A percentile compares a stretch with the other conserved stretches of the same genome.
Evolutionary conservation across 2,797 vertebrate species (phyloP).

Genomic region (Malacoraja senta): DNA sequence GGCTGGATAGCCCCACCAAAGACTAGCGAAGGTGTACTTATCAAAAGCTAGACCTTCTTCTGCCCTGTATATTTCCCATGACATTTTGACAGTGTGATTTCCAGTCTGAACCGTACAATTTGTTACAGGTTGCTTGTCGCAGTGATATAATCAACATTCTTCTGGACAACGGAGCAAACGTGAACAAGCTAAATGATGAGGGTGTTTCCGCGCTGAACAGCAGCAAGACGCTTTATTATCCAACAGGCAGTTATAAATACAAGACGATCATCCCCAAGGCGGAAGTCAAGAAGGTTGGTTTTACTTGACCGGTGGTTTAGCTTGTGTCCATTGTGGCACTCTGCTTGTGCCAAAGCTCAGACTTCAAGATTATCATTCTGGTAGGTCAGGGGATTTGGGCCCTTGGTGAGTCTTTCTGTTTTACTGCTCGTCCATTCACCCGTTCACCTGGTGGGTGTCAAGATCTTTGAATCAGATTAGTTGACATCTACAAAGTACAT

Average conservation of each 20-base stretch:
- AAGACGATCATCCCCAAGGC: slow-evolving; percentile 49
- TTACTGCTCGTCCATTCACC: background rate
- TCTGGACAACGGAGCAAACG: slow-evolving; percentile 69
- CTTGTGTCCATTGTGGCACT: background rate
- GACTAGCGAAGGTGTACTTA: too few species aligned
- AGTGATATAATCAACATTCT: slow-evolving; percentile 64
- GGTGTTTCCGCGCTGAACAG: slow-evolving; percentile 68
- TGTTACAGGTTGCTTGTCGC: slow-evolving; percentile 62
- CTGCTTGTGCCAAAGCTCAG: background rate
- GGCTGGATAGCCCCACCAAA: background rate
- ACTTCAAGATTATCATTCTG: background rate
- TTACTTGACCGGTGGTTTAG: background rate
- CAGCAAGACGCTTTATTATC: slow-evolving; percentile 70
- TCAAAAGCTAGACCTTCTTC: too few species aligned
- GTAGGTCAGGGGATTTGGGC: background rate
- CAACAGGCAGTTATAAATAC: slow-evolving; percentile 54
- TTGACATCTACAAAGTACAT: background rate
- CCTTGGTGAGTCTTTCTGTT: background rate
- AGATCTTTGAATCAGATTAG: background rate
- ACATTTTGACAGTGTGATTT: background rate
- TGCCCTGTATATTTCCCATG: background rate
- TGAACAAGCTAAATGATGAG: slow-evolving; percentile 69
- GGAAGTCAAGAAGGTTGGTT: slow-evolving; percentile 45
- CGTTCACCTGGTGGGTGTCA: fast-evolving
- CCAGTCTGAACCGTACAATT: background rate